Percentiles rank a stretch among this genome's conserved stretches.
Conservation (phyloP, 2,113 vertebrate species). For the Pseudopodoces humilis region DNA sequence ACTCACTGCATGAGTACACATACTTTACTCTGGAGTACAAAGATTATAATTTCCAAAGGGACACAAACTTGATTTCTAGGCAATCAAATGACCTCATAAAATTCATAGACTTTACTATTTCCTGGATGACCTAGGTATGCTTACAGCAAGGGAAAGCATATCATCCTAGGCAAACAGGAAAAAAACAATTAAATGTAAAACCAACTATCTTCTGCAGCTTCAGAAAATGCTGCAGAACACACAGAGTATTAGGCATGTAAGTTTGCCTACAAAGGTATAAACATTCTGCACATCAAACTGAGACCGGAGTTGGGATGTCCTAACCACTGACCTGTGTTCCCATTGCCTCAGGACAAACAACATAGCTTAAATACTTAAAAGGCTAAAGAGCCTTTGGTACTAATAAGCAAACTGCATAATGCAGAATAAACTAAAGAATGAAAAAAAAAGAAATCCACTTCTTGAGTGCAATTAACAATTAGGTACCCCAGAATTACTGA, state of each 20-base stretch:
- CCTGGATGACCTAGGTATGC: neutral
- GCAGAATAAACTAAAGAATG: neutral
- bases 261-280: neutral
- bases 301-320: neutral
- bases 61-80: neutral
- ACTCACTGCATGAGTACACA: neutral
- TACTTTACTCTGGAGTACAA: neutral
- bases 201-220: neutral
- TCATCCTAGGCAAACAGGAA: neutral
- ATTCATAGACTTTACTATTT: neutral
- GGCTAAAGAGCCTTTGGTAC: neutral
- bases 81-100: neutral
- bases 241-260: neutral
- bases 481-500: neutral
- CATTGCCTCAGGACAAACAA: neutral
- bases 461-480: neutral
- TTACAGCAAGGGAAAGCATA: neutral
- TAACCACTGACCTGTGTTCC: neutral
- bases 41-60: neutral
- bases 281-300: neutral
- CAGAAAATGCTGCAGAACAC: neutral
- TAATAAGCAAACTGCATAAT: neutral
- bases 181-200: neutral
- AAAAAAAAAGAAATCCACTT: neutral
- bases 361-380: neutral